Evolutionary conservation across 2,888 invertebrate species (phyloP).

Genomic region (Keiferia lycopersicella): DNA sequence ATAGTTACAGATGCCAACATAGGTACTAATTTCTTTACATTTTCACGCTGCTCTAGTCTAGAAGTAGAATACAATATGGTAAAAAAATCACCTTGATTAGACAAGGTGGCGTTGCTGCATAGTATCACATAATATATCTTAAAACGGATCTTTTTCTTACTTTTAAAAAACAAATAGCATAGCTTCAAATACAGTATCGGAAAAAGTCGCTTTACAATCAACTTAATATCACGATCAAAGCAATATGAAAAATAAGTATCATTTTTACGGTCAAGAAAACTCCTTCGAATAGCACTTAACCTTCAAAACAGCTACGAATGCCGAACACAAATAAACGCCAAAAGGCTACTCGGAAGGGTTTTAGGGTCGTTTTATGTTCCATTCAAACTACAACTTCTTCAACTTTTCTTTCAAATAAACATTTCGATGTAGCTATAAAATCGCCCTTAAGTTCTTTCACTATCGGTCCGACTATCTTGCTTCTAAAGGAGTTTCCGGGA

Average conservation of each 20-base stretch:
- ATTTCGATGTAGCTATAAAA: slow-evolving; percentile 52
- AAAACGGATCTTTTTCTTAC: too few species aligned
- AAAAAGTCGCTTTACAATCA: too few species aligned
- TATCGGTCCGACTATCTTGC: slow-evolving; percentile 17
- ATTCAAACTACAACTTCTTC: slow-evolving; percentile 45
- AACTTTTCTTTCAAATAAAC: slow-evolving; percentile 57
- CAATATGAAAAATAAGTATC: not conserved
- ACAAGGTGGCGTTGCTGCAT: too few species aligned
- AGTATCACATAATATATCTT: too few species aligned
- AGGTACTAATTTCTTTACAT: too few species aligned
- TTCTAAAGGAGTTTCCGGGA: slow-evolving; percentile 11
- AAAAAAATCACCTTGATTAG: too few species aligned
- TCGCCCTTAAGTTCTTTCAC: slow-evolving; percentile 17
- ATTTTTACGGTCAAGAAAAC: not conserved
- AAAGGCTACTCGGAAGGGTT: slow-evolving; percentile 52
- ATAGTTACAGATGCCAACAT: too few species aligned
- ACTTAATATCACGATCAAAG: too few species aligned
- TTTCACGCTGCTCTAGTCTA: too few species aligned
- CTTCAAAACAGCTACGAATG: slow-evolving; percentile 41
- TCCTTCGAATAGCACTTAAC: not conserved
- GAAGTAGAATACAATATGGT: too few species aligned
- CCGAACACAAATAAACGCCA: slow-evolving; percentile 55
- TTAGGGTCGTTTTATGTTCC: slow-evolving; percentile 54
- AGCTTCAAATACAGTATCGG: too few species aligned
- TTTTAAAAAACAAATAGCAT: too few species aligned